A percentile compares a stretch with the other conserved stretches of the same genome.
Evolutionary conservation across 2,888 invertebrate species (phyloP).

Genomic region (Troilus luridus): DNA sequence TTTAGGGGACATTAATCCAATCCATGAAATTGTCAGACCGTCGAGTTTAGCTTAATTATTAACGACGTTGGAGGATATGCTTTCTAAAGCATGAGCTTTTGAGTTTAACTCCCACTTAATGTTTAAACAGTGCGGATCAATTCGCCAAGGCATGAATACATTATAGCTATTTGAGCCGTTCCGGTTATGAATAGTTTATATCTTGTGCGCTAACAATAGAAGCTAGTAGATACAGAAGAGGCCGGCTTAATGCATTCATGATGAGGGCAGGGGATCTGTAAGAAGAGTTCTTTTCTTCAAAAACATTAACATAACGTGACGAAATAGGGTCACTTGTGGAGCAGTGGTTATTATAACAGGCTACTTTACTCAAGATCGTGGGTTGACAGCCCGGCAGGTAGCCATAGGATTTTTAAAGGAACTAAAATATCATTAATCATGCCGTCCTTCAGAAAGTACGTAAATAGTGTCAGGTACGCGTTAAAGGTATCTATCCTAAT

Average conservation of each 20-base stretch:
- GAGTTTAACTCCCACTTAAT: conserved; percentile 14
- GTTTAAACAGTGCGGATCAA: conserved; percentile 23
- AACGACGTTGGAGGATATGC: not conserved
- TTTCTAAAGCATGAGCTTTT: conserved; percentile 18
- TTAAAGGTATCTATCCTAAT: too few relatives aligned
- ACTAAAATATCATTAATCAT: too few relatives aligned
- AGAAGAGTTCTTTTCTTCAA: not conserved
- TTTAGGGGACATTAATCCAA: not conserved
- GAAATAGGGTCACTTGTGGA: too few relatives aligned
- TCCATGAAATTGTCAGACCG: not conserved
- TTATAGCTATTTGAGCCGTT: conserved; percentile 34
- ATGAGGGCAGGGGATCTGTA: not conserved
- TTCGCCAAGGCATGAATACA: conserved; percentile 28
- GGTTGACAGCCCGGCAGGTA: too few relatives aligned
- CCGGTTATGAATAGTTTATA: conserved; percentile 30
- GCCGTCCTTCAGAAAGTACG: too few relatives aligned
- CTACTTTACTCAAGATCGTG: too few relatives aligned
- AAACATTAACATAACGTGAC: not conserved
- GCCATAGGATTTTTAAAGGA: too few relatives aligned
- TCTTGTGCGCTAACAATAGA: not conserved
- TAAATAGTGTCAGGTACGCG: too few relatives aligned
- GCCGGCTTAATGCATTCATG: not conserved
- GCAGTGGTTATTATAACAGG: too few relatives aligned
- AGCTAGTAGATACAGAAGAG: conserved; percentile 3
- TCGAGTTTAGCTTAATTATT: not conserved